These are phyloP conservation scores for Alloscopus bannaensis DNA, from an alignment of 2,888 invertebrate genomes.

Conservation along the genomic window DNA sequence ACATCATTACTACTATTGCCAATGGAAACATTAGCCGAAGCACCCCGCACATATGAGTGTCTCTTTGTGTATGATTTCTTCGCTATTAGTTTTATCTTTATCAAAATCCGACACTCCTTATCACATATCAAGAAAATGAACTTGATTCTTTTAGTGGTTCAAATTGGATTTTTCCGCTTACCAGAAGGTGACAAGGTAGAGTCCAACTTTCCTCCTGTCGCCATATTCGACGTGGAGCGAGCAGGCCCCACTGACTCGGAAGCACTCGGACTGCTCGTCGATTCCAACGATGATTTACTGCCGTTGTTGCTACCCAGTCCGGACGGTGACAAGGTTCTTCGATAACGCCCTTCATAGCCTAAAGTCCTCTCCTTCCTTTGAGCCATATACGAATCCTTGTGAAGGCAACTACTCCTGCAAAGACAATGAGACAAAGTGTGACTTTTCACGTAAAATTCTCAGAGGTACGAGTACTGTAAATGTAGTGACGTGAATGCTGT, in stretches of 20 bases:
- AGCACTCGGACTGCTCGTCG: slow-evolving; percentile 34
- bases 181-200: slow-evolving; percentile 71
- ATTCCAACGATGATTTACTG: slow-evolving; percentile 50
- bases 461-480: too few species aligned
- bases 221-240: slow-evolving; percentile 37
- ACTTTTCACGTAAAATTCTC: too few species aligned
- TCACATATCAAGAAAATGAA: too few species aligned
- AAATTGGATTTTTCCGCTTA: slow-evolving; percentile 44
- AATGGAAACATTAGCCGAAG: too few species aligned
- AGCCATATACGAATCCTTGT: slow-evolving; percentile 86
- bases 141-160: too few species aligned
- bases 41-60: too few species aligned
- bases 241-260: slow-evolving; percentile 47
- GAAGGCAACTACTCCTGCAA: slow-evolving; percentile 82
- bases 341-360: slow-evolving; percentile 84
- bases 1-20: too few species aligned
- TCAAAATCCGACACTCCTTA: too few species aligned
- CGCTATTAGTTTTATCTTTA: too few species aligned
- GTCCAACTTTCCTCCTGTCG: slow-evolving; percentile 68
- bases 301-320: slow-evolving; percentile 69
- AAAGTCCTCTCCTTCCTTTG: slow-evolving; percentile 83
- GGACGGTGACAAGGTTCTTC: slow-evolving; percentile 83
- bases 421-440: too few species aligned
- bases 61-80: too few species aligned
- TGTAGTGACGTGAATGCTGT: too few species aligned